Evolutionary conservation across 1,140 invertebrate species (phyloP), one percentile per base, ranked within the genome.

Genomic region (Neoseiulus cucumeris): DNA sequence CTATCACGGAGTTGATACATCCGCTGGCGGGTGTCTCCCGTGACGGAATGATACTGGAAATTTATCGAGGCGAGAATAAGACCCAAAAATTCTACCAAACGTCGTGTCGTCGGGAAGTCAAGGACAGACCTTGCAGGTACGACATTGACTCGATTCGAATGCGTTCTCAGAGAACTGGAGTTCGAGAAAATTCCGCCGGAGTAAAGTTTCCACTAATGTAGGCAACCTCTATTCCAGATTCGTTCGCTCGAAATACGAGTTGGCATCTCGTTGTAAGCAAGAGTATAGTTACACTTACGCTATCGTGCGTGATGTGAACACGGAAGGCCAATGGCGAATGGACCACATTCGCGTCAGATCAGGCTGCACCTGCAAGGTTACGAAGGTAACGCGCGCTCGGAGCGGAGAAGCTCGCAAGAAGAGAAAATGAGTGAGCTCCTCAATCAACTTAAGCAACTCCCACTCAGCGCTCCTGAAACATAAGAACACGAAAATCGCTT

Each of bases 201-300:
- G 42, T 44, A 44, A 44, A n/a, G n/a, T 14, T 14, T 44, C 12
- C 42, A 44, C 12, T 47, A 5, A 22, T 47, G 5, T 71, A 81
- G 82, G 68, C 80, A 82, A 6, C 14, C 22, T 17, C 22, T 2
- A 17, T 59, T 17, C 5, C 51, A 59, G 51, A 59, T 59, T 59
- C 22, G 51, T 59, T 25, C 51, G 51, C 17, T 59, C 22, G 25
- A 59, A 59, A 9, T 59, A 59, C 51, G 51, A 59, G 22, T 33
- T 25, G 22, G 25, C 51, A 64, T 87, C 87, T 4, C 78, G 80
- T 70, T 91, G 88, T 76, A 82, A 86, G 9, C 87, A 90, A 74
- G 84, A 85, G 74, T 87, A 85, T 75, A 85, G 85, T n/a, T 90
- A 85, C 72, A 82, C 84, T 0, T 91, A 90, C 75, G 88, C 87